A percentile compares a stretch with the other conserved stretches of the same genome.
These are phyloP conservation scores for Aromia moschata DNA, from an alignment of 2,888 invertebrate species.

Conservation along the genomic window DNA sequence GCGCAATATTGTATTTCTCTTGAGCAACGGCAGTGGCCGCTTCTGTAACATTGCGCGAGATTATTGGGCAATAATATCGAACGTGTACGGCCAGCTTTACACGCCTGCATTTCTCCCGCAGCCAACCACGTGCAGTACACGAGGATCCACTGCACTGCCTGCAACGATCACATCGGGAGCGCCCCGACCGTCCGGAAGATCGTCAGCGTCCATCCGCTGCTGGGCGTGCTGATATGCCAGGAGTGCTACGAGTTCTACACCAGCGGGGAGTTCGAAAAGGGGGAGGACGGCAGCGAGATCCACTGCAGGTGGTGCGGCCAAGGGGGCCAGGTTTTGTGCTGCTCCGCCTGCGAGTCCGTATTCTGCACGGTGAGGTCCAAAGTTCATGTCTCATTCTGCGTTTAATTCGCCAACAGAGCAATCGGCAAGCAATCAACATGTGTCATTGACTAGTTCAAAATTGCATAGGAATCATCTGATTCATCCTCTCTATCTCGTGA, in stretches of 20 bases:
- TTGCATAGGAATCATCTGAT: too few relatives aligned
- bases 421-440: too few relatives aligned
- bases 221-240: slow-evolving; percentile 76
- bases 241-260: slow-evolving; percentile 80
- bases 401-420: too few relatives aligned
- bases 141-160: slow-evolving; percentile 79
- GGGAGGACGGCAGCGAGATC: slow-evolving; percentile 83
- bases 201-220: slow-evolving; percentile 77
- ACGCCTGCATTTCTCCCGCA: too few relatives aligned
- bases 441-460: too few relatives aligned
- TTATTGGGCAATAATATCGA: too few relatives aligned
- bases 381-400: too few relatives aligned
- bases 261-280: slow-evolving; percentile 82
- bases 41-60: too few relatives aligned
- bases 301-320: slow-evolving; percentile 88
- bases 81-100: too few relatives aligned
- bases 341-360: slow-evolving; percentile 77
- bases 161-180: slow-evolving; percentile 78
- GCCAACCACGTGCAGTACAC: slow-evolving; percentile 65
- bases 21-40: too few relatives aligned
- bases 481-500: too few relatives aligned
- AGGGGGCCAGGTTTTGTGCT: slow-evolving; percentile 76
- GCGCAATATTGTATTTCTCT: too few relatives aligned
- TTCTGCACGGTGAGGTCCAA: slow-evolving; percentile 75
- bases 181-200: slow-evolving; percentile 70